These are phyloP conservation scores for Trematomus loennbergii DNA, from an alignment of 2,113 vertebrate genomes.

Conservation along the genomic window DNA sequence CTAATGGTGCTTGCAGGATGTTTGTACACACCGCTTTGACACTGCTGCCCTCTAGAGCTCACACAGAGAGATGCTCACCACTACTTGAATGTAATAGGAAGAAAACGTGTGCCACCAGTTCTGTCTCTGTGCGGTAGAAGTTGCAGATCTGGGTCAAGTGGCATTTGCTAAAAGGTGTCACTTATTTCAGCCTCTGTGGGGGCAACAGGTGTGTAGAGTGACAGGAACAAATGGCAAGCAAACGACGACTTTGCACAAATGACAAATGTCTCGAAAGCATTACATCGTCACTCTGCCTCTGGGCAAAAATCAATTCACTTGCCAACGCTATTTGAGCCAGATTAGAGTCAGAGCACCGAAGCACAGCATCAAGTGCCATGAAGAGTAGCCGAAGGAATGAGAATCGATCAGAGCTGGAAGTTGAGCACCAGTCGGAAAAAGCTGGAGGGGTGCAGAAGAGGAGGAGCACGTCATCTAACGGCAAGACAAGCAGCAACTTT, in stretches of 20 bases:
- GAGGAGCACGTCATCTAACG: slow-evolving; percentile 58
- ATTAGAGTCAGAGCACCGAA: slow-evolving; percentile 74
- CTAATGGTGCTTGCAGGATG: slow-evolving; percentile 40
- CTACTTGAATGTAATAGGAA: slow-evolving; percentile 55
- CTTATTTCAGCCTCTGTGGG: slow-evolving; percentile 22
- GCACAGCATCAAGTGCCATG: slow-evolving; percentile 71
- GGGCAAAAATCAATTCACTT: slow-evolving; percentile 31
- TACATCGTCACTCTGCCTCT: slow-evolving; percentile 16
- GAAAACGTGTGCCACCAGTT: slow-evolving; percentile 57
- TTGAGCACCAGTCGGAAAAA: slow-evolving; percentile 74
- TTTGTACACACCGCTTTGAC: slow-evolving; percentile 54
- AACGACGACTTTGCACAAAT: background rate
- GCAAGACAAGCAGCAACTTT: slow-evolving; percentile 26
- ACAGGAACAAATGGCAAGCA: slow-evolving; percentile 1
- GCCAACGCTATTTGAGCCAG: slow-evolving; percentile 44
- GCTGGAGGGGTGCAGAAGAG: slow-evolving; percentile 49
- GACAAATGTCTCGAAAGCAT: background rate
- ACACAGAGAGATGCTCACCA: slow-evolving; percentile 63
- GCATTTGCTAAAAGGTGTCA: slow-evolving; percentile 46
- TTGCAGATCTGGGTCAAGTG: slow-evolving; percentile 52
- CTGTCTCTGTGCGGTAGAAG: slow-evolving; percentile 24
- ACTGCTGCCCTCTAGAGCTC: slow-evolving; percentile 75
- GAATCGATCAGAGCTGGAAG: slow-evolving; percentile 64
- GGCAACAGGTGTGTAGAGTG: slow-evolving; percentile 18
- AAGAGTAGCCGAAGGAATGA: slow-evolving; percentile 56